Percentiles rank a stretch among this genome's conserved stretches.
Conservation (phyloP, 2,797 vertebrate species). For the Selene dorsalis region DNA sequence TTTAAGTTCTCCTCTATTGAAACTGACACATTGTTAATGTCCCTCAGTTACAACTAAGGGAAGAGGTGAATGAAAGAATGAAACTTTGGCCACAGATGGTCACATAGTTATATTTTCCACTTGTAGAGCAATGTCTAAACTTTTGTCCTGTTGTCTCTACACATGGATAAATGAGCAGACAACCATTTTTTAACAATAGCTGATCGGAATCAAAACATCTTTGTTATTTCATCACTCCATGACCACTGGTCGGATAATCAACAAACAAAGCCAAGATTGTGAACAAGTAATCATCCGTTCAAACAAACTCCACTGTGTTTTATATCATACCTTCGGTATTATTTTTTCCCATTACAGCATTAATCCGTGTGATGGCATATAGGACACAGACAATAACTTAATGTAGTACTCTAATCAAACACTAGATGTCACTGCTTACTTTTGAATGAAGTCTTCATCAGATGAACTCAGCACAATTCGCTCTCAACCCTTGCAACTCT, state of each 20-base stretch:
- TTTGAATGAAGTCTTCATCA: not conserved
- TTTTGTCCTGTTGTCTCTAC: not conserved
- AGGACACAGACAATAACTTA: not conserved
- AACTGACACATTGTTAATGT: not conserved
- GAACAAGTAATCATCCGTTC: not conserved
- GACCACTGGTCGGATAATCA: not conserved
- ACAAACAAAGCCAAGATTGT: not conserved
- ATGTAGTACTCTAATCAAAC: not conserved
- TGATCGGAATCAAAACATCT: not conserved
- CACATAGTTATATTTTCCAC: no score
- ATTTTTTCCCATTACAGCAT: not conserved
- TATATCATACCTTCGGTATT: not conserved
- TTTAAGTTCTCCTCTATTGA: not conserved
- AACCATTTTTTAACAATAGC: not conserved
- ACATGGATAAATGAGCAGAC: not conserved
- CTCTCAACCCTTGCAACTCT: no score
- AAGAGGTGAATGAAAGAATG: not conserved
- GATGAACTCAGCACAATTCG: not conserved
- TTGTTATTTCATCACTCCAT: not conserved
- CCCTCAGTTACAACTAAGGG: not conserved
- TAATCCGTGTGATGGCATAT: not conserved
- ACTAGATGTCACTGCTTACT: constrained; percentile 40
- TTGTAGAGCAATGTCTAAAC: not conserved
- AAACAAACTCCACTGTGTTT: not conserved
- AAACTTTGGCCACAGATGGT: not conserved